These are phyloP conservation scores for Streptopelia turtur DNA, from an alignment of 2,797 vertebrate genomes.

Conservation along the genomic window DNA sequence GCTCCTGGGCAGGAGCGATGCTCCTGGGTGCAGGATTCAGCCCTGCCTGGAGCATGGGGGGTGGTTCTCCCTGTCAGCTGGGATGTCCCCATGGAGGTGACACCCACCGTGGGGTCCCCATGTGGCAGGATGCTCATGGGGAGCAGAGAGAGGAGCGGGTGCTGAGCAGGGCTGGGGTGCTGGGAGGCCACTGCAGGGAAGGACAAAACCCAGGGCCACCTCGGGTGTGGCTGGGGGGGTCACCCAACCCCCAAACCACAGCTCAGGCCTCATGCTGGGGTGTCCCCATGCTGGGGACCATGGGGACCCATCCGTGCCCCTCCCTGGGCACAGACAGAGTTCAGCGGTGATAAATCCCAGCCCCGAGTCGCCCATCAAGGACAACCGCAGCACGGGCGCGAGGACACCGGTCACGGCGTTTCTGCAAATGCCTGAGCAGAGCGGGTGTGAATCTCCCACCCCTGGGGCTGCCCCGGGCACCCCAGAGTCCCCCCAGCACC, in stretches of 20 bases:
- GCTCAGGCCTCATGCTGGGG: neutral
- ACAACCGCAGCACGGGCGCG: rapidly evolving
- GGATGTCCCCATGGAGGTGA: neutral
- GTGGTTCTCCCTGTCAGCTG: neutral
- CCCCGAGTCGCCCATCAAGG: neutral
- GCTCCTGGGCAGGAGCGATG: neutral
- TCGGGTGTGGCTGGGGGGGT: neutral
- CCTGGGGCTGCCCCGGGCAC: rapidly evolving
- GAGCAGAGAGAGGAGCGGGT: neutral
- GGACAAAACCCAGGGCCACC: neutral
- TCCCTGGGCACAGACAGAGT: neutral
- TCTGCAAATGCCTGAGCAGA: neutral
- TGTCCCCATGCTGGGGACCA: rapidly evolving
- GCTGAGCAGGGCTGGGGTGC: neutral
- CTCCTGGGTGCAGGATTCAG: neutral
- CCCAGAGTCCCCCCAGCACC: neutral
- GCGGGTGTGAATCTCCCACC: neutral
- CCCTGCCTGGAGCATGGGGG: neutral
- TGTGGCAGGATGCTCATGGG: neutral
- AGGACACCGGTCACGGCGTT: rapidly evolving
- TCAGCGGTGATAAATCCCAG: neutral
- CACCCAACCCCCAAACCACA: rapidly evolving
- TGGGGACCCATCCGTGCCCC: rapidly evolving
- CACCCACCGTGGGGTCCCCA: rapidly evolving
- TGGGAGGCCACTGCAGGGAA: neutral